These are phyloP conservation scores for Avahi laniger DNA, from an alignment of 2,797 vertebrate genomes.

Conservation along the genomic window DNA sequence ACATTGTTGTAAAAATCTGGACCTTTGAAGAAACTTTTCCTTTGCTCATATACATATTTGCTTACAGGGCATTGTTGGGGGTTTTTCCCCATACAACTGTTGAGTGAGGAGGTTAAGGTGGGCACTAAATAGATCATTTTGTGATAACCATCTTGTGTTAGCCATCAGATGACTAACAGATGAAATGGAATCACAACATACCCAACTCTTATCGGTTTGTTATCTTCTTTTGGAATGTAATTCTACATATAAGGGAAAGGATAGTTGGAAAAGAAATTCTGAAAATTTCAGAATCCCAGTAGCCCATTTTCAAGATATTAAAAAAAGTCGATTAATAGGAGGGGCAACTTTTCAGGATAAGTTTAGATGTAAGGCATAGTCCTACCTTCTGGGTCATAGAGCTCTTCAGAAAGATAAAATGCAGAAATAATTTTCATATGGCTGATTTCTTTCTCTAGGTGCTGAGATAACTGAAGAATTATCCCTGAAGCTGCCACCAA, in stretches of 20 bases:
- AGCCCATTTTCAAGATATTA: background rate
- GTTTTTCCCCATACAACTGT: background rate
- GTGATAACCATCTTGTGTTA: background rate
- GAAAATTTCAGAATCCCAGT: background rate
- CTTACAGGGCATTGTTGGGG: accelerated
- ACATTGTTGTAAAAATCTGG: background rate
- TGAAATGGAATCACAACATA: background rate
- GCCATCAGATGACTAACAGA: background rate
- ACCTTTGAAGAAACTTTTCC: background rate
- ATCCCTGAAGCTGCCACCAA: constrained; percentile 85
- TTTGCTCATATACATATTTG: background rate
- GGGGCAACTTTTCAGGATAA: background rate
- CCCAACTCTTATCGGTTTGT: background rate
- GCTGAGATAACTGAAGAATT: constrained; percentile 59
- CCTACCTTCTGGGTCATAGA: background rate
- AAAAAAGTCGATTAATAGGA: background rate
- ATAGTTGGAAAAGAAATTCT: background rate
- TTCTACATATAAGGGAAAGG: background rate
- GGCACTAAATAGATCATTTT: background rate
- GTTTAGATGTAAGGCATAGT: background rate
- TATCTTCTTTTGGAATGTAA: background rate
- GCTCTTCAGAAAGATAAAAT: background rate
- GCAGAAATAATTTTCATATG: background rate
- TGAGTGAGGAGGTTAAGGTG: background rate
- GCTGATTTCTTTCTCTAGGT: constrained; percentile 65